Base-by-base conservation (phyloP, 2,113 vertebrate species). In the Penelope pileata region DNA sequence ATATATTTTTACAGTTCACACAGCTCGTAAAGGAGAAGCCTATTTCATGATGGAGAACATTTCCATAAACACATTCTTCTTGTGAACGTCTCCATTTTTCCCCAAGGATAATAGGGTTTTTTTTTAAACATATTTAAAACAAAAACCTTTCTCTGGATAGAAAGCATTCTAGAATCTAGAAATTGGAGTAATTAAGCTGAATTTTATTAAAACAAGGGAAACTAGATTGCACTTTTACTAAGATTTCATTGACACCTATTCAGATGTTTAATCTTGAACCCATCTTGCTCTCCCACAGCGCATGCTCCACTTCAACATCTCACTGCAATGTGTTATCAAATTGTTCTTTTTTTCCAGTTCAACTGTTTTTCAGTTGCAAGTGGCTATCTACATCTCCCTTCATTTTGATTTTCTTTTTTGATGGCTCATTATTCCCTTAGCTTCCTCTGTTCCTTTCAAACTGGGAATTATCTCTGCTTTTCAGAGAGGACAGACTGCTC, bases 161-260 rank as follows among this genome's bases (percentile, higher is more conserved):
- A 83, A 91, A 30, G n/a, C 32, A n/a, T 62, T 76, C 24, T 48
- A 10, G 9, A 72, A 76, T 51, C 34, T 32, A 64, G 34, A 68
- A 79, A 78, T 68, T 1, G 66, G 12, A 93, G 59, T 58, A 94
- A 69, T 4, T 2, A 92, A 92, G 56, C 26, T 68, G 53, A 93
- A 36, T 83, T 91, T 89, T 83, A 54, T 30, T 90, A 88, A 93
- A 84, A 68, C 30, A 88, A 90, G 63, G 48, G 38, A 82, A 90
- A 76, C 42, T 63, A 86, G 63, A 86, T 53, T 91, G 91, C 64
- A 90, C 36, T 94, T 95, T 34, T 54, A 36, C 12, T 42, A 6
- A 53, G 7, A 78, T 45, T 88, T 79, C 69, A 77, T 93, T 93
- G 59, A 86, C 48, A 96, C 76, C 68, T 91, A 40, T 63, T 88